Evolutionary conservation across 2,888 invertebrate genomes (phyloP).

Genomic region (Tenthredo notha): DNA sequence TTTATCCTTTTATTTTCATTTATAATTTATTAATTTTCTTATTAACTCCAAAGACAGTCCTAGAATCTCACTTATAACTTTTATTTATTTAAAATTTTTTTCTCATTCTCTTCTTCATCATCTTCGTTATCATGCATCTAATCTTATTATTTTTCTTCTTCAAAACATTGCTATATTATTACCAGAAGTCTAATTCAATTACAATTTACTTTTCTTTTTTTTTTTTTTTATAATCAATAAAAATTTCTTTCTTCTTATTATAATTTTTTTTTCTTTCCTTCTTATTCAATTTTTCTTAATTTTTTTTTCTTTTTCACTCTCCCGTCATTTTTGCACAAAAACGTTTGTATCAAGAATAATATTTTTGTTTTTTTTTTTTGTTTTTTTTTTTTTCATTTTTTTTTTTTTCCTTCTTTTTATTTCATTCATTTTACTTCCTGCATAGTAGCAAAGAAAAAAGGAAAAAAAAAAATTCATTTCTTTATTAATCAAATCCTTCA

Average conservation of each 20-base stretch:
- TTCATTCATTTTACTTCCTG: constrained; percentile 56
- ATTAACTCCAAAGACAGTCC: constrained; percentile 69
- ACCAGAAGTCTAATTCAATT: constrained; percentile 54
- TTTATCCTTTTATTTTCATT: constrained; percentile 55
- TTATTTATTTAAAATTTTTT: constrained; percentile 23
- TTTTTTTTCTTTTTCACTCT: background rate
- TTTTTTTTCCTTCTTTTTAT: constrained; percentile 64
- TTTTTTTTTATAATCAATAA: constrained; percentile 28
- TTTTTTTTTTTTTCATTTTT: constrained; percentile 36
- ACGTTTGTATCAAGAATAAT: constrained; percentile 77
- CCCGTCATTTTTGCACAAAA: constrained; percentile 68
- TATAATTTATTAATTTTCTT: constrained; percentile 43
- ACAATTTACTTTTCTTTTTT: background rate
- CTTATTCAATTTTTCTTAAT: constrained; percentile 17
- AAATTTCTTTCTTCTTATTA: constrained; percentile 54
- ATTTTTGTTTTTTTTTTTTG: constrained; percentile 56
- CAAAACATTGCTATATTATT: constrained; percentile 60
- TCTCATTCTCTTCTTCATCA: constrained; percentile 58
- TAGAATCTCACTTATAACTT: constrained; percentile 66
- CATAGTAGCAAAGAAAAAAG: background rate
- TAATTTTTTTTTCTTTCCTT: background rate
- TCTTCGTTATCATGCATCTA: constrained; percentile 53
- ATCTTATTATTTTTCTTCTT: constrained; percentile 58
- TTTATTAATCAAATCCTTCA: constrained; percentile 41
- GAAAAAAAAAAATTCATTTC: constrained; percentile 53